Percentiles rank a stretch among this genome's conserved stretches.
Evolutionary conservation across 2,113 vertebrate species (phyloP).

Genomic region (Eira barbara): DNA sequence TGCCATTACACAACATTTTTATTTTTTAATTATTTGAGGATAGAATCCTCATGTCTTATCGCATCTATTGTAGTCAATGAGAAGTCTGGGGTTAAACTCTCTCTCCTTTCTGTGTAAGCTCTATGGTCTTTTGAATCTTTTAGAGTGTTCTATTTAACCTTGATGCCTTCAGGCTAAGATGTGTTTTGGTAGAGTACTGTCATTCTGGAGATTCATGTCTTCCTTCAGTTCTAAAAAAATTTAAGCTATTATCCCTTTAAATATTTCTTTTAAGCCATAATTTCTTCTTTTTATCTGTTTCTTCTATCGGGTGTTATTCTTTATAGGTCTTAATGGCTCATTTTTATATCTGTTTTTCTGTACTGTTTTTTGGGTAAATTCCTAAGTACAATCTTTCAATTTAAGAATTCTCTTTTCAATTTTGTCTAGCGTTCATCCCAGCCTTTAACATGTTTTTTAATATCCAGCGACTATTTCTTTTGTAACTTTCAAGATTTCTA

Average conservation of each 20-base stretch:
- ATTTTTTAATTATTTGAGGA: background rate
- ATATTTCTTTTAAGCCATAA: background rate
- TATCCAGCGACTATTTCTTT: background rate
- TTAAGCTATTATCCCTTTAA: background rate
- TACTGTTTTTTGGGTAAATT: background rate
- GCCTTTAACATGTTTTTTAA: background rate
- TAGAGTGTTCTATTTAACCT: background rate
- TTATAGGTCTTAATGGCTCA: background rate
- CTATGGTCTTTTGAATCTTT: background rate
- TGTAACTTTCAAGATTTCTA: background rate
- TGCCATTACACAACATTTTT: background rate
- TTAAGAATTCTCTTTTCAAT: background rate
- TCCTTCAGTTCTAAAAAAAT: background rate
- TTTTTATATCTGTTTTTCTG: background rate
- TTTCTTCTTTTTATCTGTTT: background rate
- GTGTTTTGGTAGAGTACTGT: background rate
- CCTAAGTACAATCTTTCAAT: background rate
- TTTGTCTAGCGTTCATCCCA: background rate
- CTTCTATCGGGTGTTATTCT: background rate
- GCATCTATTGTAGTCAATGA: background rate
- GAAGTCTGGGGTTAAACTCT: background rate
- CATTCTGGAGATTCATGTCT: background rate
- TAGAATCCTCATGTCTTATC: background rate
- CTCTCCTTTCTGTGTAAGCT: background rate
- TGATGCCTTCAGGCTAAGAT: background rate